phyloP scores from a whole-genome alignment of 64 coral and sea anemone genomes.

The Astreopora myriophthalma region DNA sequence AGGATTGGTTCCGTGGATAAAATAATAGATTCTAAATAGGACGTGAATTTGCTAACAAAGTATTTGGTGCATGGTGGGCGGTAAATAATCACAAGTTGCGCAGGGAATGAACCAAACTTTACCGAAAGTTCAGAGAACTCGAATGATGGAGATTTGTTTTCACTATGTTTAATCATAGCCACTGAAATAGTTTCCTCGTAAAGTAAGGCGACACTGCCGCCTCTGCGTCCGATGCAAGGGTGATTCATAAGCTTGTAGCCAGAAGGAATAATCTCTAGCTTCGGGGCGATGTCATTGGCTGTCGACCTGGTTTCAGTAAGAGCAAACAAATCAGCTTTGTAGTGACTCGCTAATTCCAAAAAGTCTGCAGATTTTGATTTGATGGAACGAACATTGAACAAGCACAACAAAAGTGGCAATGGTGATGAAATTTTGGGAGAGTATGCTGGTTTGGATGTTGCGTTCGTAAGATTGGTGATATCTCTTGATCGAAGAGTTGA shows the following conservation, averaged over 20 bases:
- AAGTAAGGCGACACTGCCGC: not conserved
- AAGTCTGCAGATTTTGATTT: not conserved
- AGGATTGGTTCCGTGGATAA: conserved; percentile 6
- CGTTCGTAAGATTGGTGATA: not conserved
- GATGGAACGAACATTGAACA: not conserved
- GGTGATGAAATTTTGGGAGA: not conserved
- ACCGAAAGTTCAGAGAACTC: not conserved
- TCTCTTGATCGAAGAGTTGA: not conserved
- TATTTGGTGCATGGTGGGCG: not conserved
- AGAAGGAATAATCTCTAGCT: not conserved
- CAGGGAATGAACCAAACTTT: not conserved
- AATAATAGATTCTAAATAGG: conserved; percentile 15
- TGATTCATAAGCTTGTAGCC: not conserved
- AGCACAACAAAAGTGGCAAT: not conserved
- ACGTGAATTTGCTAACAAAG: not conserved
- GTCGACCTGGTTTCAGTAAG: not conserved
- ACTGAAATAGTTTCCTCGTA: not conserved
- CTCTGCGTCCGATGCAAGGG: not conserved
- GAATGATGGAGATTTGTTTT: not conserved
- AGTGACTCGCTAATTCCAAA: not conserved
- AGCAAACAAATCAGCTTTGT: not conserved
- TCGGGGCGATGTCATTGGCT: not conserved
- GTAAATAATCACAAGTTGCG: not conserved
- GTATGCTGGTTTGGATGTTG: not conserved
- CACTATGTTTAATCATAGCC: conserved; percentile 3